Conservation (phyloP, 2,113 vertebrate species). For the Mus pahari region DNA sequence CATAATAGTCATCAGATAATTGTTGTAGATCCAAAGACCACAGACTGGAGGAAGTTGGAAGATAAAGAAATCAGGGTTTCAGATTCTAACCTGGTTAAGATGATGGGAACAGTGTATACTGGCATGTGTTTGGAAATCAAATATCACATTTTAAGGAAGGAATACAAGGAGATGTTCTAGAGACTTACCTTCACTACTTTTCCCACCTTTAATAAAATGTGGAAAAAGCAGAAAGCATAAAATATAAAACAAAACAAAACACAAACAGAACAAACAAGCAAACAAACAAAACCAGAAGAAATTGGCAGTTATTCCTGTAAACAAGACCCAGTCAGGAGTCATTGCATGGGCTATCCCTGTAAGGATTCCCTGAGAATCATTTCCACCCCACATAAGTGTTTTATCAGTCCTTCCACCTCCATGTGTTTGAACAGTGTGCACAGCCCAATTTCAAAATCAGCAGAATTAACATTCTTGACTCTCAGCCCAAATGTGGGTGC, state of each 20-base stretch:
- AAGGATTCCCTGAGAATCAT: slow-evolving; percentile 23
- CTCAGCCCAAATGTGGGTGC: slow-evolving; percentile 71
- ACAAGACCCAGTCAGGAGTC: not conserved
- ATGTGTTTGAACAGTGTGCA: slow-evolving; percentile 31
- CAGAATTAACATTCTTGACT: slow-evolving; percentile 71
- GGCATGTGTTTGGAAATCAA: not conserved
- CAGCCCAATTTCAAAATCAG: slow-evolving; percentile 74
- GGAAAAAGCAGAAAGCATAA: not conserved
- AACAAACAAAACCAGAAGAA: not conserved
- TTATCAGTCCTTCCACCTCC: slow-evolving; percentile 52
- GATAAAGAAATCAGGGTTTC: no score
- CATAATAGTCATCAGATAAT: not conserved
- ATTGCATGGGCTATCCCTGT: slow-evolving; percentile 25
- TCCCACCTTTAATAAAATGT: not conserved
- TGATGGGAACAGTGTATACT: not conserved
- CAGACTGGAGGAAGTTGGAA: not conserved
- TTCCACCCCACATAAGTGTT: slow-evolving; percentile 60
- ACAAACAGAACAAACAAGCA: no score
- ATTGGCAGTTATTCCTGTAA: slow-evolving; percentile 5
- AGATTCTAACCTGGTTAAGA: not conserved
- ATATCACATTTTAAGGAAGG: not conserved
- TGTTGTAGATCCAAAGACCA: not conserved
- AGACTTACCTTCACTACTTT: not conserved
- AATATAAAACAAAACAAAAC: no score
- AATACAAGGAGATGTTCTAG: not conserved